Percentiles rank a stretch among this genome's conserved stretches.
These are phyloP conservation scores for Phyllostomus hastatus DNA, from an alignment of 2,113 vertebrate species.

Conservation along the genomic window DNA sequence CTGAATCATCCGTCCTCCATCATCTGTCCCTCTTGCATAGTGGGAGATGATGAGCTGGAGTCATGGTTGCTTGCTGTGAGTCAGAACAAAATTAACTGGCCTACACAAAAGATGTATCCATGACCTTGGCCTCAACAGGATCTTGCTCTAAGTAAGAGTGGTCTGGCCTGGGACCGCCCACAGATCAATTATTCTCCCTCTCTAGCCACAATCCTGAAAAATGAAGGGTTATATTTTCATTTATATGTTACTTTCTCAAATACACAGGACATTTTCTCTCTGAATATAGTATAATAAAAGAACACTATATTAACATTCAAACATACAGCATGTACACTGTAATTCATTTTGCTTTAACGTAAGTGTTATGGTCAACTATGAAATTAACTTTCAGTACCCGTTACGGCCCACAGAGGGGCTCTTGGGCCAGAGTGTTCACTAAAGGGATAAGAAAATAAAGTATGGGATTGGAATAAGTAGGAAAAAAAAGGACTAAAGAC, in stretches of 20 bases:
- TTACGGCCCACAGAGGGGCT: background rate
- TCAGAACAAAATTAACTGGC: conserved; percentile 13
- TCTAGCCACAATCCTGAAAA: background rate
- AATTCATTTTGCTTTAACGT: background rate
- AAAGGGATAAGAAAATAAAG: conserved; percentile 15
- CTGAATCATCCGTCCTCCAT: conserved; percentile 27
- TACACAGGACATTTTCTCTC: background rate
- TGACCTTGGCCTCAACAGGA: conserved; percentile 16
- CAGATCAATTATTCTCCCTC: background rate
- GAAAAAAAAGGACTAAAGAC: background rate
- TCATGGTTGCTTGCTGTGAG: background rate
- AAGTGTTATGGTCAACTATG: background rate
- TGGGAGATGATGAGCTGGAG: background rate
- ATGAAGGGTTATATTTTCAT: background rate
- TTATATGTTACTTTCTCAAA: background rate
- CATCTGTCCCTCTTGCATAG: background rate
- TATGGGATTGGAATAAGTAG: background rate
- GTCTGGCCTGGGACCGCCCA: background rate
- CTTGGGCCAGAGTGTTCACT: background rate
- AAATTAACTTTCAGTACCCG: background rate
- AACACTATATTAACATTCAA: background rate
- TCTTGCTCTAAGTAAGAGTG: conserved; percentile 5
- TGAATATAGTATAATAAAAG: background rate
- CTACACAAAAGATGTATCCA: background rate
- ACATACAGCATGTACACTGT: background rate